Evolutionary conservation across 2,113 vertebrate species (phyloP).

Genomic region (Ageneiosus marmoratus): DNA sequence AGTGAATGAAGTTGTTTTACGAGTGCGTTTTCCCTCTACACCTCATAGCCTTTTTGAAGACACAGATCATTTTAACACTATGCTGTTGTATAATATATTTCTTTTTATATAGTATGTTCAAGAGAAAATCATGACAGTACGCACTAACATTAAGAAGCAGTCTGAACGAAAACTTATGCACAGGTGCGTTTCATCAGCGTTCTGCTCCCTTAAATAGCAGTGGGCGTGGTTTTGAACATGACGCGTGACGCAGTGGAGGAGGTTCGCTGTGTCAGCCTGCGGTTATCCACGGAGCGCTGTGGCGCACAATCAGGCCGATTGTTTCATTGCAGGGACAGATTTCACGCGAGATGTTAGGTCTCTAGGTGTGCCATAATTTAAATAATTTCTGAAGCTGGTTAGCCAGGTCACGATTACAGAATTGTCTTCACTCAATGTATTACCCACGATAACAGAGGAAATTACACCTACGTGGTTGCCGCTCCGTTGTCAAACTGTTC

Average conservation of each 20-base stretch:
- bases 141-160: background rate
- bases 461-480: background rate
- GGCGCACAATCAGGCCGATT: background rate
- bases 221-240: conserved; percentile 15
- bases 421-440: background rate
- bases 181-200: background rate
- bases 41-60: background rate
- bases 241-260: background rate
- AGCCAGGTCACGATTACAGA: background rate
- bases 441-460: too few species aligned
- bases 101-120: background rate
- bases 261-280: background rate
- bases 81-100: background rate
- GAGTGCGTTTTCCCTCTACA: background rate
- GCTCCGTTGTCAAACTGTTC: background rate
- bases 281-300: background rate
- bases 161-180: too few species aligned
- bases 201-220: background rate
- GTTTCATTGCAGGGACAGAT: background rate
- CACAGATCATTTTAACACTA: background rate
- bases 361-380: background rate
- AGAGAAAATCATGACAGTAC: background rate
- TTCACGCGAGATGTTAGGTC: background rate
- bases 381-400: background rate
- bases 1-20: background rate